phyloP scores from a whole-genome alignment of 2,888 invertebrate species.

The Lypha dubia region DNA sequence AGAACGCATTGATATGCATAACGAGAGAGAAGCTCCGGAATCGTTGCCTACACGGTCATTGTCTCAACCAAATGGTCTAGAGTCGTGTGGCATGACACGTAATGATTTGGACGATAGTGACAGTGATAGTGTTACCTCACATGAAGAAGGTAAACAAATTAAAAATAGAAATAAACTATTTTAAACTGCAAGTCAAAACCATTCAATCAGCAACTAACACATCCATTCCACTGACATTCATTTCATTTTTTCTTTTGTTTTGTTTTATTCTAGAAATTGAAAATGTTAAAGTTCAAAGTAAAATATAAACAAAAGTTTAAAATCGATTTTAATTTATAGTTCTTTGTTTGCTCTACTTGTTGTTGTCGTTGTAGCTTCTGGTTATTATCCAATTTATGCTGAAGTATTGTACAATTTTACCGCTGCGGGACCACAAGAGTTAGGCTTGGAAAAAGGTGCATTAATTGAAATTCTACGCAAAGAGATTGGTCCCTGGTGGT shows the following conservation, averaged over 20 bases:
- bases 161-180: slow-evolving; percentile 17
- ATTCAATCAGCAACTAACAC: neutral
- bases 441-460: slow-evolving; percentile 81
- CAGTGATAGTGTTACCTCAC: slow-evolving; percentile 83
- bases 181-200: slow-evolving; percentile 7
- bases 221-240: neutral
- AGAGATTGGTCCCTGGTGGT: slow-evolving; percentile 88
- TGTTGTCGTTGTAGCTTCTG: slow-evolving; percentile 64
- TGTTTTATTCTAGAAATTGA: neutral
- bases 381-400: slow-evolving; percentile 79
- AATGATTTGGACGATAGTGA: slow-evolving; percentile 82
- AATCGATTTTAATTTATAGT: slow-evolving; percentile 51
- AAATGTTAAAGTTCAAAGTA: slow-evolving; percentile 63
- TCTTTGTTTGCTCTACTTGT: neutral
- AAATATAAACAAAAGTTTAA: neutral
- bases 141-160: slow-evolving; percentile 80
- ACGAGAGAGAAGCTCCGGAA: slow-evolving; percentile 73
- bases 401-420: slow-evolving; percentile 83
- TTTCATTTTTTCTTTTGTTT: slow-evolving; percentile 4
- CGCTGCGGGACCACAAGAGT: slow-evolving; percentile 82
- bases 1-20: slow-evolving; percentile 77
- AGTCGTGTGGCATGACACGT: slow-evolving; percentile 77
- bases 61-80: slow-evolving; percentile 86
- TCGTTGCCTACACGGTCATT: slow-evolving; percentile 85
- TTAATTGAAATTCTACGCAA: slow-evolving; percentile 82